These are phyloP conservation scores for Melinaea marsaeus DNA, from an alignment of 2,888 invertebrate species.

Conservation along the genomic window DNA sequence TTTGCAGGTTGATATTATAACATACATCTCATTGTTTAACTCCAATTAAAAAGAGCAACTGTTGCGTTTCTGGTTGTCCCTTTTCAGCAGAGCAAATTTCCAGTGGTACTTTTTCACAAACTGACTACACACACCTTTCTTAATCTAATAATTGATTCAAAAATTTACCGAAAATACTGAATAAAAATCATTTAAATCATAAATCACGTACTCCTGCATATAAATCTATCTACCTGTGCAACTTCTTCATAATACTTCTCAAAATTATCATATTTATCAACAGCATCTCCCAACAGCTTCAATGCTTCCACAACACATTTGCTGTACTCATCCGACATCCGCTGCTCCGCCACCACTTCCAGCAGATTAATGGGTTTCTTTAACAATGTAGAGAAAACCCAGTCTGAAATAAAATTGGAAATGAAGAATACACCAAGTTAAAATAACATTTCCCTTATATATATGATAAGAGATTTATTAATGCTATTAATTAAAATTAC, in stretches of 20 bases:
- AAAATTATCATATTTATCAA: conserved; percentile 36
- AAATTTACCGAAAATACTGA: too few species aligned
- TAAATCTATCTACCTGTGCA: conserved; percentile 38
- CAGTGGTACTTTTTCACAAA: too few species aligned
- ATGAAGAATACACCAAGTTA: neutral
- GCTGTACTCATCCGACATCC: conserved; percentile 40
- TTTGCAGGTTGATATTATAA: too few species aligned
- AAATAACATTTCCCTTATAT: neutral
- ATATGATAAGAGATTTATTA: too few species aligned
- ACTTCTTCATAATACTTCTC: conserved; percentile 44
- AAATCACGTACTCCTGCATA: neutral
- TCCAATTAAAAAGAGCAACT: too few species aligned
- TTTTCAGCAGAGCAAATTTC: too few species aligned
- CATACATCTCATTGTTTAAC: too few species aligned
- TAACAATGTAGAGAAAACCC: conserved; percentile 50
- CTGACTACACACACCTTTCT: too few species aligned
- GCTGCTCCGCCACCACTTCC: conserved; percentile 34
- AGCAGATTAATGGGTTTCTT: conserved; percentile 46
- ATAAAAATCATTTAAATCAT: too few species aligned
- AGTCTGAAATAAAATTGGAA: conserved; percentile 43
- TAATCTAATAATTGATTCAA: too few species aligned
- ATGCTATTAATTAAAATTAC: too few species aligned
- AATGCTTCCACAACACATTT: conserved; percentile 44
- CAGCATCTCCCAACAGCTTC: conserved; percentile 40
- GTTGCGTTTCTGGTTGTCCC: too few species aligned